Evolutionary conservation across 23 tunicate species (phyloP).

Genomic region (Styela plicata): DNA sequence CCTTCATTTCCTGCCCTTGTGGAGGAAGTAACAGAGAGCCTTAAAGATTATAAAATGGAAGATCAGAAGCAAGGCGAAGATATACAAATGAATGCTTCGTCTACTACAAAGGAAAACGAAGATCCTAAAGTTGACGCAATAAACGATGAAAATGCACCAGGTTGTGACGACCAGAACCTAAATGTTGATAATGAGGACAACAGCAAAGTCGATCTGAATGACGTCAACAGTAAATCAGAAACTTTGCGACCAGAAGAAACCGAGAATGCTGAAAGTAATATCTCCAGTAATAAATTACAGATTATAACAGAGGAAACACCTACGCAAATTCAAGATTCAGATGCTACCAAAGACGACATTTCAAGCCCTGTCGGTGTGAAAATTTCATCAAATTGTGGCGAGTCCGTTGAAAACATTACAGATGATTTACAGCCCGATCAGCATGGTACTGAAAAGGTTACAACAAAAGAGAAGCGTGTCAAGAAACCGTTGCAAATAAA

Average conservation of each 20-base stretch:
- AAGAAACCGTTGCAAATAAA: not conserved
- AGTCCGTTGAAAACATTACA: no score
- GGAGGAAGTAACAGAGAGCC: not conserved
- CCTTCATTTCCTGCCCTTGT: conserved; percentile 51
- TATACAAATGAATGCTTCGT: not conserved
- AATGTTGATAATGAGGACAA: not conserved
- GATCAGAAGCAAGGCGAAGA: not conserved
- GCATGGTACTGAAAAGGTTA: no score
- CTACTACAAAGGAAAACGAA: not conserved
- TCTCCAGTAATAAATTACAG: not conserved
- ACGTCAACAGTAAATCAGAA: no score
- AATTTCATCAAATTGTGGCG: no score
- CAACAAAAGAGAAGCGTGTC: no score
- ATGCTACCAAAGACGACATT: no score
- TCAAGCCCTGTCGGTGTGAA: no score
- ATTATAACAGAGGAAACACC: no score
- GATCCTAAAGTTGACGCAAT: not conserved
- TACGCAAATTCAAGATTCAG: no score
- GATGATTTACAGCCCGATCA: no score
- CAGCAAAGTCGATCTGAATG: no score
- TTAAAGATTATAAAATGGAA: not conserved
- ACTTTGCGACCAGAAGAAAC: not conserved
- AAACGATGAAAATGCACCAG: not conserved
- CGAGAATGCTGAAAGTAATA: not conserved
- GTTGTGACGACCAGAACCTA: not conserved